phyloP scores from a whole-genome alignment of 2,888 invertebrate species.

The Heteropelma amictum region DNA sequence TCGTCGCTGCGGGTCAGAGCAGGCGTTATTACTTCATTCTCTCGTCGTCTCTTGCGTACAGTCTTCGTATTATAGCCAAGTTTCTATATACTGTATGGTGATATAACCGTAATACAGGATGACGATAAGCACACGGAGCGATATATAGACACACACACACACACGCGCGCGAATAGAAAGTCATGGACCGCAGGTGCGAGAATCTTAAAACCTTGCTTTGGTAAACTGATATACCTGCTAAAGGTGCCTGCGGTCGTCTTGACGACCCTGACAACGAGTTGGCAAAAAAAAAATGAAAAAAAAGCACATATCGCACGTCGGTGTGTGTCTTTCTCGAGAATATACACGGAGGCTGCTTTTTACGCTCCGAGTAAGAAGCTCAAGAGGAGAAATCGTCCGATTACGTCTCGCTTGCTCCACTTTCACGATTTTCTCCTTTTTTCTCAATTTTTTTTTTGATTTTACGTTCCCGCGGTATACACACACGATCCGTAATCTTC shows the following conservation, averaged over 20 bases:
- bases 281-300: not conserved
- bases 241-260: slow-evolving; percentile 10
- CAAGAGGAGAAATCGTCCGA: slow-evolving; percentile 64
- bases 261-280: not conserved
- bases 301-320: not conserved
- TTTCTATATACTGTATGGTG: too few species aligned
- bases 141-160: not conserved
- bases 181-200: slow-evolving; percentile 35
- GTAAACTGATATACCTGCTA: slow-evolving; percentile 9
- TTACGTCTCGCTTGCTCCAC: slow-evolving; percentile 55
- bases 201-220: slow-evolving; percentile 15
- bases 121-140: not conserved
- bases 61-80: not conserved
- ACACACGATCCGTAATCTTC: not conserved
- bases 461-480: too few species aligned
- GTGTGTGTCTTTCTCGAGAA: not conserved
- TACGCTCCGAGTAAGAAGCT: slow-evolving; percentile 62
- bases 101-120: not conserved
- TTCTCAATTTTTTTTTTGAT: not conserved
- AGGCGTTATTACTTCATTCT: slow-evolving; percentile 60
- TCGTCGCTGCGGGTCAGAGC: slow-evolving; percentile 59
- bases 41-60: slow-evolving; percentile 16
- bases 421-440: slow-evolving; percentile 28
- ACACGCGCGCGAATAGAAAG: too few species aligned
- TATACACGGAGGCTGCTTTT: slow-evolving; percentile 4